Percentiles rank a stretch among this genome's conserved stretches.
Evolutionary conservation across 2,113 vertebrate species (phyloP).

Genomic region (Grammomys dolichurus): DNA sequence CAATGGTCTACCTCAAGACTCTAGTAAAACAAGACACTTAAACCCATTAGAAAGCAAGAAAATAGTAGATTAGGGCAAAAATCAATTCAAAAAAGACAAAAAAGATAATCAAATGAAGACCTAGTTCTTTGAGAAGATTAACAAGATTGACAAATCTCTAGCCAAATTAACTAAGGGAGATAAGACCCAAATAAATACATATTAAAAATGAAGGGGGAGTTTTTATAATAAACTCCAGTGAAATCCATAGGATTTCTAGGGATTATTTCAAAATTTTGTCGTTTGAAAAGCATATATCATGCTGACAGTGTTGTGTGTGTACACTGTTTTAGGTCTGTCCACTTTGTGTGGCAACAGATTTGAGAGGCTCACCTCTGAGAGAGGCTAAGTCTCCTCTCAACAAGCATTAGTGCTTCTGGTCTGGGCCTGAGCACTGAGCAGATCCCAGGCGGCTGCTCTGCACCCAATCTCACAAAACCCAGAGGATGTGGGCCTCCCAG

Average conservation of each 20-base stretch:
- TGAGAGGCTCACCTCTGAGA: neutral
- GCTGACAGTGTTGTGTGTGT: neutral
- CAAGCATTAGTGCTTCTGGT: no score
- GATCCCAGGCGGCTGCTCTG: no score
- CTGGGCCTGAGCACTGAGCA: no score
- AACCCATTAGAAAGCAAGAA: neutral
- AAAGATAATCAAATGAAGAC: neutral
- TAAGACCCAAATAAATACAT: neutral
- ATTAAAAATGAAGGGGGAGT: neutral
- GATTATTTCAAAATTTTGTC: neutral
- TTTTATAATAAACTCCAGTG: neutral
- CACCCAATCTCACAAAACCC: no score
- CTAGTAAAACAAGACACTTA: neutral
- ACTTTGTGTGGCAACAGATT: neutral
- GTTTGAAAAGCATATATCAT: neutral
- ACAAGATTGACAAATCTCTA: neutral
- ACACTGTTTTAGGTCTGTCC: neutral
- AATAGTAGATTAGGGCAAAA: neutral
- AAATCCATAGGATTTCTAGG: neutral
- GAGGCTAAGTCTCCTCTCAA: neutral
- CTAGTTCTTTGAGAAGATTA: neutral
- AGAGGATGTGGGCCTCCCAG: no score
- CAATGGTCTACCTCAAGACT: neutral
- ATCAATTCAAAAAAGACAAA: neutral
- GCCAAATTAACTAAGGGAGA: neutral